A percentile compares a stretch with the other conserved stretches of the same genome.
These are phyloP conservation scores for Hozukius guyotensis DNA, from an alignment of 2,797 vertebrate species.

Conservation along the genomic window DNA sequence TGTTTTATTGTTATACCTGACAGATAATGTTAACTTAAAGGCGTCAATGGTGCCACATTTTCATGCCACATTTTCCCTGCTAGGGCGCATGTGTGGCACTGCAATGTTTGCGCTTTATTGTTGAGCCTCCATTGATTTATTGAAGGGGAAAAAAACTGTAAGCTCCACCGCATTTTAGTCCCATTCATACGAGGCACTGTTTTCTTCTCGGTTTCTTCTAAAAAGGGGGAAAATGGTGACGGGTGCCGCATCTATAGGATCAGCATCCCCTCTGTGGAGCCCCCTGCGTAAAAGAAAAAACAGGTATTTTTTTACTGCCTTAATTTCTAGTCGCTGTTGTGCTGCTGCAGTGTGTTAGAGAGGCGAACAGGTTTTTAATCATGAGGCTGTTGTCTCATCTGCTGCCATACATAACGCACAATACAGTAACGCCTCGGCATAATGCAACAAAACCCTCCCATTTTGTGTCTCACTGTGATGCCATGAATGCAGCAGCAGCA, in stretches of 20 bases:
- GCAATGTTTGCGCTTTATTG: slow-evolving; percentile 36
- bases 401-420: slow-evolving; percentile 20
- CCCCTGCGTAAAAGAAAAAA: slow-evolving; percentile 46
- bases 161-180: slow-evolving; percentile 1
- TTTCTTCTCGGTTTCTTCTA: slow-evolving; percentile 26
- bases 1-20: not conserved
- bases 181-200: slow-evolving; percentile 8
- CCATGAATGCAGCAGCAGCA: slow-evolving; percentile 56
- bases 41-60: slow-evolving; percentile 35
- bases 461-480: slow-evolving; percentile 43
- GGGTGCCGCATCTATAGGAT: slow-evolving; percentile 56
- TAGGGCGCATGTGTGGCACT: slow-evolving; percentile 48
- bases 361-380: slow-evolving; percentile 6
- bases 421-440: slow-evolving; percentile 47
- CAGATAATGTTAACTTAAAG: slow-evolving; percentile 24
- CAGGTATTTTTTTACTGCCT: slow-evolving; percentile 63
- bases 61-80: slow-evolving; percentile 6
- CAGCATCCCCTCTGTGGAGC: slow-evolving; percentile 61
- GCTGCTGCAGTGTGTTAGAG: slow-evolving; percentile 54
- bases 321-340: slow-evolving; percentile 44
- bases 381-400: slow-evolving; percentile 20
- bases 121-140: slow-evolving; percentile 42
- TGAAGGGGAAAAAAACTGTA: not conserved
- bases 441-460: slow-evolving; percentile 70
- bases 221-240: slow-evolving; percentile 53